Evolutionary conservation across 1,140 invertebrate species (phyloP).

Genomic region (Scaptomyza montana): DNA sequence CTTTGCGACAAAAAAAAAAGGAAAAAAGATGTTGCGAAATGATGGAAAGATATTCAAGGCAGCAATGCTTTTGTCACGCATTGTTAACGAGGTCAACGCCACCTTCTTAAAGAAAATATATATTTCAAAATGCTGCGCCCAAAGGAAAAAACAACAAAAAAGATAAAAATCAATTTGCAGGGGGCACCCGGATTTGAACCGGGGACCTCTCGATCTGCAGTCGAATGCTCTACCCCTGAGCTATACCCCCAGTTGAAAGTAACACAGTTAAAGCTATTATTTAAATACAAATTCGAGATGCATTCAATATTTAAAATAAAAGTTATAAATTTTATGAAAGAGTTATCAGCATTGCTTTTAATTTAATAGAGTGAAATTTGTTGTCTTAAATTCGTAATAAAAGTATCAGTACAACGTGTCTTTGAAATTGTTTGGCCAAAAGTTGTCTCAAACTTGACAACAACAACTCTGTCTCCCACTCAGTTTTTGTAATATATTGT

Average conservation of each 20-base stretch:
- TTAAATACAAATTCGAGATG: not conserved
- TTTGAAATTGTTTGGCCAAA: not conserved
- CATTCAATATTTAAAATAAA: not conserved
- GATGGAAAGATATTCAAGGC: conserved; percentile 19
- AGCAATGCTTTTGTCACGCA: conserved; percentile 20
- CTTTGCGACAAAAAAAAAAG: not conserved
- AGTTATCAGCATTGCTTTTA: conserved; percentile 9
- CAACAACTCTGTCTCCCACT: not conserved
- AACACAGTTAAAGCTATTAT: not conserved
- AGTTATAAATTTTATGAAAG: conserved; percentile 3
- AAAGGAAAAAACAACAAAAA: conserved; percentile 35
- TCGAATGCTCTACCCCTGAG: conserved; percentile 97
- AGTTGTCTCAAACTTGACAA: not conserved
- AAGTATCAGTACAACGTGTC: not conserved
- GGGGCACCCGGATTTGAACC: conserved; percentile 97
- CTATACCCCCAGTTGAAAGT: conserved; percentile 88
- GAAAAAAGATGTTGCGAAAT: conserved; percentile 4
- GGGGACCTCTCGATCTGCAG: conserved; percentile 97
- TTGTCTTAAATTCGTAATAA: not conserved
- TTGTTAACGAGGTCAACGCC: conserved; percentile 43
- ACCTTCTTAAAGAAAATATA: conserved; percentile 26
- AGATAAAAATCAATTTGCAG: conserved; percentile 80
- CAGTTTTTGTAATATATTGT: not conserved
- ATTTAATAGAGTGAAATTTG: not conserved
- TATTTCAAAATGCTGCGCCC: not conserved